Percentiles rank a stretch among this genome's conserved stretches.
Evolutionary conservation across 2,113 vertebrate genomes (phyloP).

Genomic region (Erythrocercus mccallii): DNA sequence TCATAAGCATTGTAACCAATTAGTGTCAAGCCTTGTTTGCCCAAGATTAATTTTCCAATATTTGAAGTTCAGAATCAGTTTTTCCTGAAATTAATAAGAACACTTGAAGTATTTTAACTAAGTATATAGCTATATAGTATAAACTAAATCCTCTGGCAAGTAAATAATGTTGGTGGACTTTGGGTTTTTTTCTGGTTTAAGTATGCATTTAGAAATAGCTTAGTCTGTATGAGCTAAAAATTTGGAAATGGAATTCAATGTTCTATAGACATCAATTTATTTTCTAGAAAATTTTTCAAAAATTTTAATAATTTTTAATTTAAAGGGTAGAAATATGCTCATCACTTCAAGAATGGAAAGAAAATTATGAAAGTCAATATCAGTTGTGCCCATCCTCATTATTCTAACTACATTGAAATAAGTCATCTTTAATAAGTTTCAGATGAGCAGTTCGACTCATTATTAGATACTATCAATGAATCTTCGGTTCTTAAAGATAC

Average conservation of each 20-base stretch:
- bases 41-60: constrained; percentile 20
- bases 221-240: neutral
- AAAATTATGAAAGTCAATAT: neutral
- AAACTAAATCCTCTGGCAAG: neutral
- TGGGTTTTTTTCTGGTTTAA: neutral
- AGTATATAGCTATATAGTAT: neutral
- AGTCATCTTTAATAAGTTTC: neutral
- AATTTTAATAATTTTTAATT: neutral
- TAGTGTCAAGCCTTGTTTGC: neutral
- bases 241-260: neutral
- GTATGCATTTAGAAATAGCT: neutral
- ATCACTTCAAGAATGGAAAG: neutral
- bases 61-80: neutral
- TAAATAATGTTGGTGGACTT: neutral
- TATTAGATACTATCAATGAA: neutral
- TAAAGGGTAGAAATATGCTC: neutral
- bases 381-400: neutral
- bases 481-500: neutral
- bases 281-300: neutral
- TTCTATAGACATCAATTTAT: neutral
- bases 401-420: neutral
- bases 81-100: neutral
- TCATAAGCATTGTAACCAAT: constrained; percentile 30
- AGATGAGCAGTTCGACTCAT: neutral
- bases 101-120: neutral